Evolutionary conservation across 2,888 invertebrate species (phyloP).

Genomic region (Ophonus ardosiacus): DNA sequence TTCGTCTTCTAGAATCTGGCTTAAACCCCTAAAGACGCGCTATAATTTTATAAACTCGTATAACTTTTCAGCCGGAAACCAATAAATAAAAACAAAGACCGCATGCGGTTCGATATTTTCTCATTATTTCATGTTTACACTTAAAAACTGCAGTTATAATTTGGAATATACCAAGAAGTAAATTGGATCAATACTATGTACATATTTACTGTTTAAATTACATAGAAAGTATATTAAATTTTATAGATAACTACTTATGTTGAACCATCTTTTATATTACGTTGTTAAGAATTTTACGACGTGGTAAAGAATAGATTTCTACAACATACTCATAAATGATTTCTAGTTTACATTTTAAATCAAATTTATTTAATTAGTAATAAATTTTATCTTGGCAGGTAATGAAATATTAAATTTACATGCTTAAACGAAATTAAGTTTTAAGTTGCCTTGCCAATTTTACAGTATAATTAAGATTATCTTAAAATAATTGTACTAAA

Average conservation of each 20-base stretch:
- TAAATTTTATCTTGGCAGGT: constrained; percentile 8
- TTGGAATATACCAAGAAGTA: neutral
- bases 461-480: constrained; percentile 21
- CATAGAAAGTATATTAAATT: neutral
- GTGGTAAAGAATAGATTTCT: neutral
- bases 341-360: neutral
- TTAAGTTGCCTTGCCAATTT: constrained; percentile 21
- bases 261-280: neutral
- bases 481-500: constrained; percentile 15
- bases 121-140: neutral
- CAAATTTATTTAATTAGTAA: neutral
- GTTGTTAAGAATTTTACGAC: constrained; percentile 10
- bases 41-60: constrained; percentile 41
- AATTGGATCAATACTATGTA: constrained; percentile 18
- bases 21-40: constrained; percentile 29
- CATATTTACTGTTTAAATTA: neutral
- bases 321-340: neutral
- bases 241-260: neutral
- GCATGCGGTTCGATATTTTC: constrained; percentile 1
- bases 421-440: constrained; percentile 7
- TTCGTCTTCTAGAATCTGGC: constrained; percentile 41
- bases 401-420: constrained; percentile 4
- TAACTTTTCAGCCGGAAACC: constrained; percentile 26
- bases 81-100: constrained; percentile 34
- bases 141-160: constrained; percentile 3